A percentile compares a stretch with the other conserved stretches of the same genome.
phyloP scores from a whole-genome alignment of 1,140 invertebrate genomes.

The Idris sp. region DNA sequence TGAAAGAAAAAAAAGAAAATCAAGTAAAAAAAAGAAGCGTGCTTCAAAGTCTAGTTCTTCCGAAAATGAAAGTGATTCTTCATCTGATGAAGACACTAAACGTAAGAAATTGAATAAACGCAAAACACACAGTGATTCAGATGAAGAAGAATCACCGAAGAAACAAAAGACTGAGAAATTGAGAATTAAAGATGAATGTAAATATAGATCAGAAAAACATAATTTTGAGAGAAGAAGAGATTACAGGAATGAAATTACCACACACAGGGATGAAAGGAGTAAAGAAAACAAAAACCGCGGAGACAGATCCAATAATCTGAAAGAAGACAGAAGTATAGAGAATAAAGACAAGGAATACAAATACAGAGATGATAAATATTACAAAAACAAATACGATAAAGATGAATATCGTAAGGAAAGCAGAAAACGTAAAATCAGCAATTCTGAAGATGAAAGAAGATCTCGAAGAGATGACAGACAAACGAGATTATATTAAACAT shows the following conservation, averaged over 20 bases:
- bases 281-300: slow-evolving; percentile 15
- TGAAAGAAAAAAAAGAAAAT: slow-evolving; percentile 80
- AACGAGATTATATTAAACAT: slow-evolving; percentile 35
- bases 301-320: no score
- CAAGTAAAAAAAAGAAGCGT: slow-evolving; percentile 79
- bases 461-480: slow-evolving; percentile 53
- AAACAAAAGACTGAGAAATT: slow-evolving; percentile 65
- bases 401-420: slow-evolving; percentile 24
- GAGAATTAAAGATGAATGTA: slow-evolving; percentile 58
- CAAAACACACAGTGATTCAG: slow-evolving; percentile 44
- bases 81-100: slow-evolving; percentile 43
- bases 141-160: slow-evolving; percentile 48
- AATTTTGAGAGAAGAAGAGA: slow-evolving; percentile 11
- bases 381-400: slow-evolving; percentile 31
- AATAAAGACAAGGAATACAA: slow-evolving; percentile 31
- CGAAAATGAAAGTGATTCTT: slow-evolving; percentile 36
- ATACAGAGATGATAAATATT: slow-evolving; percentile 27
- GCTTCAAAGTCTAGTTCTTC: slow-evolving; percentile 51
- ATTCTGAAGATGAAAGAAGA: slow-evolving; percentile 59
- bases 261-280: slow-evolving; percentile 7
- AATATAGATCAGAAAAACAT: slow-evolving; percentile 38
- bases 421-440: slow-evolving; percentile 53
- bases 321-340: slow-evolving; percentile 32
- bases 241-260: slow-evolving; percentile 32
- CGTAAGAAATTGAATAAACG: slow-evolving; percentile 53